These are phyloP conservation scores for human DNA, from an alignment of 2,113 vertebrate genomes.

Conservation along the genomic window DNA sequence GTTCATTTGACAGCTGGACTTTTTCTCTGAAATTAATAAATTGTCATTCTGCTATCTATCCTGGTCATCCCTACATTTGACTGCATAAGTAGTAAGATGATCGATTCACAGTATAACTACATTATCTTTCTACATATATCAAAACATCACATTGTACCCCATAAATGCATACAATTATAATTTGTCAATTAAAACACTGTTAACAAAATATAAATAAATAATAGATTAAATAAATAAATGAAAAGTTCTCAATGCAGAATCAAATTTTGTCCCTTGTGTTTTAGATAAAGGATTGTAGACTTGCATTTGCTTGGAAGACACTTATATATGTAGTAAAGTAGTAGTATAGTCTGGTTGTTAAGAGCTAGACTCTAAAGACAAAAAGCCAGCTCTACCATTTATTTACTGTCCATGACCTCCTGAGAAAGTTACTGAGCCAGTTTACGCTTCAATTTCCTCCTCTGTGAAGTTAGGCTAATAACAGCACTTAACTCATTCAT, in stretches of 20 bases:
- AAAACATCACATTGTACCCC: not conserved
- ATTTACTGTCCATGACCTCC: not conserved
- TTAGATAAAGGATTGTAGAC: not conserved
- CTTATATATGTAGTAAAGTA: not conserved
- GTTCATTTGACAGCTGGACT: not conserved
- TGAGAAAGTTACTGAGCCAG: not conserved
- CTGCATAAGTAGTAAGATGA: not conserved
- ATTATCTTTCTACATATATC: not conserved
- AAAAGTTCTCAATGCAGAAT: not conserved
- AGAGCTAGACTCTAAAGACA: not conserved
- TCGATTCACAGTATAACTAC: fast-evolving
- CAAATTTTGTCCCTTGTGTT: not conserved
- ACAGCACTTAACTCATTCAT: not conserved
- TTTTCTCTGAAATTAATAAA: not conserved
- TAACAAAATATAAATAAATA: not conserved
- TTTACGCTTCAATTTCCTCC: not conserved
- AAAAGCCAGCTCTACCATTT: not conserved
- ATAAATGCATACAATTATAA: not conserved
- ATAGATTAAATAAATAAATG: not conserved
- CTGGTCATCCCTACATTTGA: not conserved
- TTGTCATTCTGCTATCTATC: not conserved
- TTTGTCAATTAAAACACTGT: not conserved
- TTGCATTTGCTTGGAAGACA: not conserved
- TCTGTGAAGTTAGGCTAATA: not conserved
- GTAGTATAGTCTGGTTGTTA: not conserved